These are phyloP conservation scores for Cydia splendana DNA, from an alignment of 1,140 invertebrate species.

Conservation along the genomic window DNA sequence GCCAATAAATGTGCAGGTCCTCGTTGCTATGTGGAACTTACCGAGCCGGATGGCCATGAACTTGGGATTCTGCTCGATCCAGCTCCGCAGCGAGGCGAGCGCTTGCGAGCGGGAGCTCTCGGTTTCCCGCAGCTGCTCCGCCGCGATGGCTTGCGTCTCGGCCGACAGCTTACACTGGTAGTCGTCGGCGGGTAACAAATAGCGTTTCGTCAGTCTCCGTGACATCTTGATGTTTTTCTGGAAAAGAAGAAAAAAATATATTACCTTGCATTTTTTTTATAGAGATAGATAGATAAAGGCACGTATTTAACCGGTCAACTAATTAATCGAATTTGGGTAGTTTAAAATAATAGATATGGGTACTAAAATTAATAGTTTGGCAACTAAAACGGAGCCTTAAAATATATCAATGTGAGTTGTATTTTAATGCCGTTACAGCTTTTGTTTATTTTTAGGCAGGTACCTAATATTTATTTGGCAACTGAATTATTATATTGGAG, in stretches of 20 bases:
- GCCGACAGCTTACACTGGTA: slow-evolving; percentile 82
- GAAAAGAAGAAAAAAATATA: slow-evolving; percentile 20
- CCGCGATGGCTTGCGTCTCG: slow-evolving; percentile 83
- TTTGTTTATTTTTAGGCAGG: no score
- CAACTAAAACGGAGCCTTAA: no score
- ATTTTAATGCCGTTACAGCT: no score
- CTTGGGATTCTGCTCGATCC: slow-evolving; percentile 86
- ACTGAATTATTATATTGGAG: no score
- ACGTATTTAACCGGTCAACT: no score
- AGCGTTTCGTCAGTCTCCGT: slow-evolving; percentile 61
- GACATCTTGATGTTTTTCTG: slow-evolving; percentile 56
- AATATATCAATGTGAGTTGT: no score
- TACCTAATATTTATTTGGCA: no score
- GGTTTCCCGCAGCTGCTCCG: slow-evolving; percentile 85
- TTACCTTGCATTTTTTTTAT: not conserved
- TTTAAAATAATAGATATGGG: no score
- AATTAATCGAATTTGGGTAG: no score
- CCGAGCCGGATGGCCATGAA: slow-evolving; percentile 86
- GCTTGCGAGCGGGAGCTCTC: slow-evolving; percentile 84
- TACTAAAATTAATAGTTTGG: no score
- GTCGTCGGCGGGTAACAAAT: slow-evolving; percentile 81
- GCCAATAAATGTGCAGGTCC: no score
- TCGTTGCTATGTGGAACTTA: slow-evolving; percentile 51
- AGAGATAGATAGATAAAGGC: no score
- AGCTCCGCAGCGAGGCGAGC: slow-evolving; percentile 84